Base-by-base conservation (phyloP, 2,797 vertebrate species). In the Gobionotothen gibberifrons region DNA sequence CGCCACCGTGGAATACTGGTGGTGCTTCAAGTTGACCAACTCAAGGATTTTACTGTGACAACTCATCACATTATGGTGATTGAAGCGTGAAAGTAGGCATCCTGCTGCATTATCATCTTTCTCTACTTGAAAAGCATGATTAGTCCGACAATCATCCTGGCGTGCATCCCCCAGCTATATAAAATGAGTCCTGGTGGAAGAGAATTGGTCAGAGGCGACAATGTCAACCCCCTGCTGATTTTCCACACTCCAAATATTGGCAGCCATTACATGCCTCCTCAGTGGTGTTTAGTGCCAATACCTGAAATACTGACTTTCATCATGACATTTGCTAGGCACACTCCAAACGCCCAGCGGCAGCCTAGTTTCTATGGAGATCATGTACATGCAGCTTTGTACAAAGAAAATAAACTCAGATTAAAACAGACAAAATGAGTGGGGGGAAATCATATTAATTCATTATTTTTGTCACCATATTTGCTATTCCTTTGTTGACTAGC, bases 41-140 rank as follows among this genome's bases (percentile, higher is more conserved):
- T 81, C 19, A 29, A 75, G 79, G 77, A 81, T 83, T 85, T 85
- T 79, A 85, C 87, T 68, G 82, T 75, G 87, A 88, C 90, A 84
- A 81, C 87, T 76, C 85, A 60, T 89, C 84, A 78, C 85, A 80
- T 92, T 91, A 88, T 19, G 72, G 84, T 53, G 47, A 85, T n/a
- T 63, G 79, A 60, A 79, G 87, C 21, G 43, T 84, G 86, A 85
- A 82, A 83, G 83, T 76, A 74, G 81, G 80, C 57, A 40, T 44
- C 11, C 14, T 2, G 48, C 74, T 61, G 78, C 73, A 70, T 43
- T 39, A 69, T 81, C 72, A 59, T 85, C 75, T 60, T 55, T 62
- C 79, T 59, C 69, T n/a, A 65, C 73, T 82, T 63, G 67, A 87
- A 63, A 81, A 69, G 75, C 49, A 71, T 85, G 76, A 72, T 78